Evolutionary conservation across 2,113 vertebrate species (phyloP), one percentile per base, ranked within the genome.

Genomic region (Paedocypris sp.): DNA sequence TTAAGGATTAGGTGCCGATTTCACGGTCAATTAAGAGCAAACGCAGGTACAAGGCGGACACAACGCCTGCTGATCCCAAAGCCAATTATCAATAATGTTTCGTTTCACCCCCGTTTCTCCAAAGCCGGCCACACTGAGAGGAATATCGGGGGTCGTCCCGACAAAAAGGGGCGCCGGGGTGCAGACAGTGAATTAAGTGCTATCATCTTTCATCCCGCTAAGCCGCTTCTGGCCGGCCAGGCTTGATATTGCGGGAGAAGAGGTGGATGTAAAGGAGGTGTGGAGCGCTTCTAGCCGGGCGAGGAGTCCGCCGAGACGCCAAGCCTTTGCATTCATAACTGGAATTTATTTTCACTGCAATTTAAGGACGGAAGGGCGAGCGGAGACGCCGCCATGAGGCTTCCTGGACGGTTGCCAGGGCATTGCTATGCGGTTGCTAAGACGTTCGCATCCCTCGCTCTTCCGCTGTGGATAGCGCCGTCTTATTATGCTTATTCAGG

Each of bases 11-110:
- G 68, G 76, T 71, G 70, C 64, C 73, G 75, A 84, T 85, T 87
- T 84, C 83, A 85, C 64, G 79, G 80, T 83, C 83, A 84, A 79
- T 88, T 85, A 85, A 77, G 72, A 64, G 23, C 79, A 83, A 83
- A 84, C 78, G 77, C 74, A 85, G 68, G 77, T 80, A 84, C 69
- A 85, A 83, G 82, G 75, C 69, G 76, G 73, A 78, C 82, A 74
- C 57, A 60, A 77, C 70, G 63, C 35, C 43, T 62, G 76, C 38
- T 80, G 80, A 86, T 79, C 80, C 85, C 64, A 68, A 68, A 80
- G 73, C 68, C 79, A 86, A 83, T 83, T 86, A 85, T 79, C 76
- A 75, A 81, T 77, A 79, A 81, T 70, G 69, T 79, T 86, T 85
- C 80, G 86, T 86, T 87, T 85, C 58, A 74, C 61, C 56, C n/a